Base-by-base conservation (phyloP, 2,113 vertebrate genomes). In the Pelecanus crispus region DNA sequence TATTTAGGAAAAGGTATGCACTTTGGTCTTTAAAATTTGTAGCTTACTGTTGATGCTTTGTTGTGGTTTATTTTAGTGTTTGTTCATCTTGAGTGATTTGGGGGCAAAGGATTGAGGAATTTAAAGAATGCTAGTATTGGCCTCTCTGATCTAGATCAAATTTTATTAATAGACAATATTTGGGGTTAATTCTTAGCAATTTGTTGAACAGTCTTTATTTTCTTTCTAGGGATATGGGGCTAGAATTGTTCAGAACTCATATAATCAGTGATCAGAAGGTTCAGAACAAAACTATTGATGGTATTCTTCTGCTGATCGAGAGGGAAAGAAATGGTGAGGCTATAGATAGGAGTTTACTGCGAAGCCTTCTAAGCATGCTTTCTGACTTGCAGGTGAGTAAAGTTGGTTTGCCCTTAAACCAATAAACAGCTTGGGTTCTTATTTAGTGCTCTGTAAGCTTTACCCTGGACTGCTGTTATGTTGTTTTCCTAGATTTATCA, bases 231-330 rank as follows among this genome's bases (percentile, higher is more conserved):
- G 99, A 99, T 95, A 99, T 99, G 99, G 99, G 99, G 63, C 97
- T 99, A 97, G 99, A 99, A 95, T 98, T 99, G 95, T 99, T 99
- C 97, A 98, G 99, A 97, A 99, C 98, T 98, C 99, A 99, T 96
- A 99, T 99, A 97, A 99, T 99, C 97, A 99, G 99, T 66, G 99
- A 99, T 96, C 98, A 99, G 95, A 99, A 99, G 96, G 99, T 99
- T 94, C 99, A 99, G 97, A 99, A 99, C 96, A 99, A 99, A 98
- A 99, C 99, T 77, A 99, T 99, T 61, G 99, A 99, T 92, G 99
- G 99, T 77, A 99, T 99, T 94, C 98, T 99, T 97, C 98, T 99
- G 72, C 98, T 99, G 93, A 99, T 99, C 14, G 99, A 99, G 98
- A 98, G 98, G 83, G 99, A 99, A 95, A 98, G 99, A 53, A 99